Base-by-base conservation (phyloP, 2,797 vertebrate genomes). In the Cetoscarus ocellatus region DNA sequence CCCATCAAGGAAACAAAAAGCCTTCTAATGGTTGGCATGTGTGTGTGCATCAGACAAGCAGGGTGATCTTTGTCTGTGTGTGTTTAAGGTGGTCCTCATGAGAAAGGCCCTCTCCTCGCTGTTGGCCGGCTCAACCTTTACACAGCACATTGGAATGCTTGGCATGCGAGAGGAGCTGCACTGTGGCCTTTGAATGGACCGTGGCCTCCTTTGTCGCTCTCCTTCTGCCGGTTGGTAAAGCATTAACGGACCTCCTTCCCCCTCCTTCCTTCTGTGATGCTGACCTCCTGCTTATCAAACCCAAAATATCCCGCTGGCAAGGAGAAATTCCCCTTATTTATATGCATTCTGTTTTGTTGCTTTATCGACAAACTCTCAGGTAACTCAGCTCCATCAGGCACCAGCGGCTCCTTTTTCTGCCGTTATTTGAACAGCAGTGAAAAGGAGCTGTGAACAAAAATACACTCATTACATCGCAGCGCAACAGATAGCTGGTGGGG, bases 61-160 rank as follows among this genome's bases (percentile, higher is more conserved):
- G 55, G 67, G 34, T 3, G 38, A 61, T 79, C 77, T 90, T 67
- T 87, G 85, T 85, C 61, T 79, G 70, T 82, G 77, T 82, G 79
- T 75, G 86, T 87, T 82, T 90, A 85, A 91, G 83, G 90, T 86
- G 81, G 72, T 73, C 79, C 86, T 79, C 91, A 79, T 93, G 89
- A 90, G 91, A 92, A 90, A 84, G 91, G 92, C 86, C 86, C 71
- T 53, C 67, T 84, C 51, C 77, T 80, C 68, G 73, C 86, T 88
- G 63, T 45, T 35, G 5, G 86, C 67, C 79, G 72, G 84, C 84
- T 91, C 94, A 95, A 94, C 93, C 94, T 95, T 95, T 95, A 92
- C 94, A 95, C 93, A 95, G 92, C 88, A 82, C 92, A 92, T 89
- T 93, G 94, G 96, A 97, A 98, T 96, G 95, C 86, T 84, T 89